Percentiles rank a stretch among this genome's conserved stretches.
Conservation (phyloP, 2,113 vertebrate species). For the Lepus americanus region DNA sequence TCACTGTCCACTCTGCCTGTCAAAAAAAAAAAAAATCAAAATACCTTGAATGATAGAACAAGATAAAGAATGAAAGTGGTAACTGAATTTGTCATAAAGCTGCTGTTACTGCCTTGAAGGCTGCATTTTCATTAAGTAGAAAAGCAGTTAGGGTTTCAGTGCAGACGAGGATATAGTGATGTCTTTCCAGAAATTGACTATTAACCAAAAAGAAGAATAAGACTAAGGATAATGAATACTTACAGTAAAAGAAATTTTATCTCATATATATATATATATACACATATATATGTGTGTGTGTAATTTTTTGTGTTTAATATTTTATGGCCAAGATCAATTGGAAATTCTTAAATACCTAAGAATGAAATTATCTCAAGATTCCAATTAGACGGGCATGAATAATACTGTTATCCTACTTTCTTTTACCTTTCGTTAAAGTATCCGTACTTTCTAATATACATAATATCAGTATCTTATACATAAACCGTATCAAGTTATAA, state of each 20-base stretch:
- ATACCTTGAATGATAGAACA: neutral
- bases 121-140: neutral
- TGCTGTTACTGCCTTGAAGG: neutral
- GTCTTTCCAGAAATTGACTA: neutral
- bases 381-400: neutral
- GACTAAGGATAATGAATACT: neutral
- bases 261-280: neutral
- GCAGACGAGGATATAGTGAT: neutral
- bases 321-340: neutral
- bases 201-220: neutral
- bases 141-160: neutral
- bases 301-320: neutral
- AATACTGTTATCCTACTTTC: neutral
- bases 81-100: neutral
- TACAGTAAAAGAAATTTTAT: neutral
- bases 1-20: too few relatives aligned
- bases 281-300: neutral
- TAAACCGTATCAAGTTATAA: neutral
- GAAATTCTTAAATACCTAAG: neutral
- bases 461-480: neutral
- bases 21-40: too few relatives aligned
- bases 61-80: neutral
- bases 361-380: neutral
- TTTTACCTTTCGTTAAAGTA: neutral
- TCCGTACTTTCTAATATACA: neutral